Evolutionary conservation across 2,113 vertebrate species (phyloP), one percentile per base, ranked within the genome.

Genomic region (Podiceps cristatus): DNA sequence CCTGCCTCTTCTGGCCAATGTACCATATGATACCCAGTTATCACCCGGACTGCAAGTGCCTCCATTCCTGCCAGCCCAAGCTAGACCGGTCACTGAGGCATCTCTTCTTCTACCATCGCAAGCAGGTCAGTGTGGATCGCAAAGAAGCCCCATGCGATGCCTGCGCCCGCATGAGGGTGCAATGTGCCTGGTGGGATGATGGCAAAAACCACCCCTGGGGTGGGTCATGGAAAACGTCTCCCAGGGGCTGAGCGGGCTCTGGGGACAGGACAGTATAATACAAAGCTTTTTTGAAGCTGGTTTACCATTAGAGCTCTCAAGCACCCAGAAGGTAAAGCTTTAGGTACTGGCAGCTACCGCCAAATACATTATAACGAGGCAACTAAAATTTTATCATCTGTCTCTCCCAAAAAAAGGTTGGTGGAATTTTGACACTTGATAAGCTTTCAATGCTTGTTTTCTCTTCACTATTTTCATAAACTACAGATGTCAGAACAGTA

Each of bases 161-260:
- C 35, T 56, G 29, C 19, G 31, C 2, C 33, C 5, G 8, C 18
- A 31, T 2, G 3, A 28, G 17, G 19, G 11, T 25, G 22, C 1
- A 5, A 37, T 50, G 18, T 1, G 0, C 22, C 6, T 0, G 4
- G 22, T 55, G 18, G 37, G 12, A 53, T 0, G 1, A 11, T 20
- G 44, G 10, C 17, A 59, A 9, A 37, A 37, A 10, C 31, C 18
- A 13, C 4, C n/a, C 18, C 9, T 16, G 40, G 49, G n/a, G 12
- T 8, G 10, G n/a, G n/a, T n/a, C n/a, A n/a, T 59, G 23, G 31
- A 37, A 40, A 64, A 64, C 4, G 28, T n/a, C 27, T 87, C 27
- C 33, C 28, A 37, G 35, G 19, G 3, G 2, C 33, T 69, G 13
- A 28, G 42, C 5, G 15, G 18, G 58, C 47, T 90, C 28, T 35